Evolutionary conservation across 2,888 invertebrate species (phyloP).

Genomic region (Monochamus alternatus): DNA sequence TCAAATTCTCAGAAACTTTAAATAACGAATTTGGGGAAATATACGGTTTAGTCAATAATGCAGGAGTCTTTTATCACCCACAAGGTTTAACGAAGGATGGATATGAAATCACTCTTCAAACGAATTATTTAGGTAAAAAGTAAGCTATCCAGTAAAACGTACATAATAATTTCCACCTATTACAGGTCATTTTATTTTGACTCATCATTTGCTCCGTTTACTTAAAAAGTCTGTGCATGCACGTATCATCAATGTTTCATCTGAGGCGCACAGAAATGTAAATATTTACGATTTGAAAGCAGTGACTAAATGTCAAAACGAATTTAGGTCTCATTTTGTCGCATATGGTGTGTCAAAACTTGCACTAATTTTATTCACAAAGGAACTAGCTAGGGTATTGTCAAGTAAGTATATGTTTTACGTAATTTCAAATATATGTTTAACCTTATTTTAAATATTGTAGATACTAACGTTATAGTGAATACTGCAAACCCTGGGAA

Average conservation of each 20-base stretch:
- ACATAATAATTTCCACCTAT: constrained; percentile 30
- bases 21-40: constrained; percentile 65
- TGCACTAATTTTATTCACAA: constrained; percentile 67
- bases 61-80: constrained; percentile 73
- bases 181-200: constrained; percentile 70
- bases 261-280: constrained; percentile 68
- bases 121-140: constrained; percentile 72
- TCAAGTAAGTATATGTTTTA: constrained; percentile 60
- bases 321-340: constrained; percentile 65
- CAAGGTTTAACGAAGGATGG: constrained; percentile 71
- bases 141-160: constrained; percentile 2
- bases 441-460: constrained; percentile 37
- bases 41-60: constrained; percentile 73
- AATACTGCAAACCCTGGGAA: constrained; percentile 71
- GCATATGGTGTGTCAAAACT: constrained; percentile 69
- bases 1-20: constrained; percentile 65
- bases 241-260: constrained; percentile 72
- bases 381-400: constrained; percentile 65
- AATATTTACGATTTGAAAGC: constrained; percentile 66
- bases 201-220: constrained; percentile 69
- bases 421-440: background rate
- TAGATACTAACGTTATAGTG: constrained; percentile 68
- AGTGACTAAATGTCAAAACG: constrained; percentile 59
- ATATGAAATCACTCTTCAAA: constrained; percentile 74
- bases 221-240: constrained; percentile 68